A percentile compares a stretch with the other conserved stretches of the same genome.
Evolutionary conservation across 2,888 invertebrate genomes (phyloP).

Genomic region (Lamellibrachia columna): DNA sequence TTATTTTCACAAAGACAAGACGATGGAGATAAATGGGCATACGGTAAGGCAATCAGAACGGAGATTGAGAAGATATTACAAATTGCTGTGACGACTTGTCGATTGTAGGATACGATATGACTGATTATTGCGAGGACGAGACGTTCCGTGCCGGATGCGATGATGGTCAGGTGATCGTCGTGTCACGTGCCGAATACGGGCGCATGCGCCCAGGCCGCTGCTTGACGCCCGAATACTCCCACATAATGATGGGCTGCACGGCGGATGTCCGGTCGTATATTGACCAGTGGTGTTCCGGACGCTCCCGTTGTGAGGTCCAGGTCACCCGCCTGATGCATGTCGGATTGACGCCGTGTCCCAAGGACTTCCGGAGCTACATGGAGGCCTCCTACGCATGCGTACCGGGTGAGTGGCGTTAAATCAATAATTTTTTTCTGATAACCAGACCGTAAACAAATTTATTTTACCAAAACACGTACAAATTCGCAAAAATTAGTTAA

Average conservation of each 20-base stretch:
- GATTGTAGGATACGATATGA: background rate
- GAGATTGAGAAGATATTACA: background rate
- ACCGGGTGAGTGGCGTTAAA: conserved; percentile 30
- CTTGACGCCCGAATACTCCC: conserved; percentile 40
- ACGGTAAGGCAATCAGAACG: background rate
- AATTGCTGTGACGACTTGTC: background rate
- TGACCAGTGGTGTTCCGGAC: conserved; percentile 35
- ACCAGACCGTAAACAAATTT: too few relatives aligned
- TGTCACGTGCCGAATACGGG: conserved; percentile 40
- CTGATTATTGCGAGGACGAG: conserved; percentile 38
- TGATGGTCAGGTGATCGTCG: conserved; percentile 32
- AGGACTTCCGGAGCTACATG: conserved; percentile 42
- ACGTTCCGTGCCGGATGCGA: conserved; percentile 37
- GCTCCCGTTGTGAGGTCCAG: conserved; percentile 34
- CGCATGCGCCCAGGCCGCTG: conserved; percentile 41
- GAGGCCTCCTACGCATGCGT: conserved; percentile 41
- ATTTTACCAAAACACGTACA: too few relatives aligned
- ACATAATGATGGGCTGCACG: conserved; percentile 39
- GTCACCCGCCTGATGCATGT: conserved; percentile 38
- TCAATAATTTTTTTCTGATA: background rate
- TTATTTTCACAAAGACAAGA: background rate
- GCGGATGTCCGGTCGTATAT: conserved; percentile 39
- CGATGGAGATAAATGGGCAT: background rate
- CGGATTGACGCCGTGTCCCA: conserved; percentile 41
- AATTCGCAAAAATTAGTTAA: too few relatives aligned